Percentiles rank a stretch among this genome's conserved stretches.
phyloP scores from a whole-genome alignment of 2,888 invertebrate species.

The Philonicus albiceps region DNA sequence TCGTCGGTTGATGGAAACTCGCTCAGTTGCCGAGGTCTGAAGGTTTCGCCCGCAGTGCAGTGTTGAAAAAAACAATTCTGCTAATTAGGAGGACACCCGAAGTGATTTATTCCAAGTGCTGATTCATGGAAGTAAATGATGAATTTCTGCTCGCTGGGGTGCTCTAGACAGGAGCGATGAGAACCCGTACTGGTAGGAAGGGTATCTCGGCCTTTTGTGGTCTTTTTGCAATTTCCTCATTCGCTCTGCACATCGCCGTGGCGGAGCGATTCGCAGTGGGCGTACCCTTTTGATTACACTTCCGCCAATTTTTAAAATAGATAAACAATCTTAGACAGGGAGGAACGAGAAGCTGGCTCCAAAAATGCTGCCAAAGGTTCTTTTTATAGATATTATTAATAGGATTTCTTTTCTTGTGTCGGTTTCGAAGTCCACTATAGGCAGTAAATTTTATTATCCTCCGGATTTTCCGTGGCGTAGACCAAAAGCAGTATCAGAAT shows the following conservation, averaged over 20 bases:
- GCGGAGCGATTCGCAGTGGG: neutral
- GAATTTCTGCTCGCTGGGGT: neutral
- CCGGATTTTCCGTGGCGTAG: neutral
- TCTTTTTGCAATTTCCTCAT: neutral
- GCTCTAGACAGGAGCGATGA: neutral
- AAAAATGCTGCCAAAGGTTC: neutral
- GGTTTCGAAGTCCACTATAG: neutral
- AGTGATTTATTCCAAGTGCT: neutral
- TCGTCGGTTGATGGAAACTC: neutral
- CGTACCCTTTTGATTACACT: slow-evolving; percentile 37
- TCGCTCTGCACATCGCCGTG: neutral
- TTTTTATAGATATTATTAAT: neutral
- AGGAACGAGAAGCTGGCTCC: neutral
- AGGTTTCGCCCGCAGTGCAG: neutral
- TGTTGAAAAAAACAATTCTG: neutral
- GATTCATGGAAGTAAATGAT: neutral
- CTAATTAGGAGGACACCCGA: neutral
- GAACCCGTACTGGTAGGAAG: neutral
- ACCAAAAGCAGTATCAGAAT: neutral
- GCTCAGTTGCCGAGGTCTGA: neutral
- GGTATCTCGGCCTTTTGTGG: neutral
- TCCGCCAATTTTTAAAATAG: slow-evolving; percentile 28
- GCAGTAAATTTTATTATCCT: too few relatives aligned
- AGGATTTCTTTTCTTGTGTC: neutral
- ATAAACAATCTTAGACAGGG: neutral